Base-by-base conservation (phyloP, 2,888 invertebrate genomes). In the Muschampia plurimacula region DNA sequence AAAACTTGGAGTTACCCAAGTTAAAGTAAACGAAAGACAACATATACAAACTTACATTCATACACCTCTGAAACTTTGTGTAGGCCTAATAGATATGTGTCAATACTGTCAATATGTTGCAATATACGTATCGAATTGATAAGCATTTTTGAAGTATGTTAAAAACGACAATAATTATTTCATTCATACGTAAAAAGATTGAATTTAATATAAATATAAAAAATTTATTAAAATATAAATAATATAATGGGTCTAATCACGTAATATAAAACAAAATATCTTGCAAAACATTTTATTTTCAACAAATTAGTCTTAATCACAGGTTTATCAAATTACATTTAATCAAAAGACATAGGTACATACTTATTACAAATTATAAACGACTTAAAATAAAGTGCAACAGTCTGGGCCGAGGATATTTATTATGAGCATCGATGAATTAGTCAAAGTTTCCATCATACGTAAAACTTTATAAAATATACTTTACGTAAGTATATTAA, bases 241-340 rank as follows among this genome's bases (percentile, higher is more conserved):
- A 55, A 7, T 9, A 15, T 13, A 22, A 10, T 39, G 15, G 39
- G 15, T 3, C 15, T 15, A 64, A 46, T 9, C 28, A 32, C 28
- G n/a, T 28, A 59, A 32, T 32, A 32, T 12, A 36, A 41, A 65
- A 64, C 2, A 46, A 8, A 15, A 39, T 15, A 12, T 49, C 65
- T 68, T 68, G 44, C 64, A 86, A 85, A 87, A 86, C 82, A 84
- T 84, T 90, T 89, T 87, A 89, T 84, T 89, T 83, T 85, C 80
- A 91, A 91, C 89, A 90, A 87, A 82, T 86, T 86, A 75, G 46
- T 32, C 84, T 83, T 87, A 89, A 89, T 89, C 89, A 89, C 89
- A 89, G 87, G 82, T 83, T 77, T 86, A 89, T 86, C 82, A 86
- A 87, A 89, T 86, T 86, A 87, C 85, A 84, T 84, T 78, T 77